These are phyloP conservation scores for Oryzaephilus surinamensis DNA, from an alignment of 1,140 invertebrate species.

Conservation along the genomic window DNA sequence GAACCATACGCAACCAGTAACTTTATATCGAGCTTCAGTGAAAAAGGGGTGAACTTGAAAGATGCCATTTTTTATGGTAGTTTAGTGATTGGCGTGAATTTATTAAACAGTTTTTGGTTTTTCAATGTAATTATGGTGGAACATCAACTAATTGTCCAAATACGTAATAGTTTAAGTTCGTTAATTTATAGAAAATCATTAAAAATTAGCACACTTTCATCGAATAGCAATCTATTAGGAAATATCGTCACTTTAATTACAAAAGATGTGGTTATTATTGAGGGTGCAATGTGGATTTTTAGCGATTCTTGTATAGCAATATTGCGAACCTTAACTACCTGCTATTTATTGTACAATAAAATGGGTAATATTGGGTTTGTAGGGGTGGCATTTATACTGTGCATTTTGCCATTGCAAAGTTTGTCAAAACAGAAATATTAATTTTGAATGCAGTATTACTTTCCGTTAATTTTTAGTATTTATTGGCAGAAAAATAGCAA, in stretches of 20 bases:
- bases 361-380: slow-evolving; percentile 63
- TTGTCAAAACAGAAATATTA: slow-evolving; percentile 19
- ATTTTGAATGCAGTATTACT: no score
- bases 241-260: slow-evolving; percentile 80
- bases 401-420: slow-evolving; percentile 77
- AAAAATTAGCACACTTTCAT: slow-evolving; percentile 46
- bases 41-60: no score
- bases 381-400: slow-evolving; percentile 64
- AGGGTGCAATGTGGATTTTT: slow-evolving; percentile 50
- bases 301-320: slow-evolving; percentile 63
- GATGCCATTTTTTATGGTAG: no score
- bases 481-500: slow-evolving; percentile 54
- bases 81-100: no score
- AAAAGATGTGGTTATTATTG: slow-evolving; percentile 66
- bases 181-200: slow-evolving; percentile 73
- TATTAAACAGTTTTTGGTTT: no score
- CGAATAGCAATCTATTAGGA: slow-evolving; percentile 61
- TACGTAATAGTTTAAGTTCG: slow-evolving; percentile 64
- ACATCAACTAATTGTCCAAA: no score
- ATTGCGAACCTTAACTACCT: slow-evolving; percentile 58
- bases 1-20: no score
- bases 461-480: no score
- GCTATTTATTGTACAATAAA: slow-evolving; percentile 62
- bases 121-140: no score
- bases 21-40: no score